Percentiles rank a stretch among this genome's conserved stretches.
phyloP scores from a whole-genome alignment of 2,797 vertebrate genomes.

The Choloepus didactylus region DNA sequence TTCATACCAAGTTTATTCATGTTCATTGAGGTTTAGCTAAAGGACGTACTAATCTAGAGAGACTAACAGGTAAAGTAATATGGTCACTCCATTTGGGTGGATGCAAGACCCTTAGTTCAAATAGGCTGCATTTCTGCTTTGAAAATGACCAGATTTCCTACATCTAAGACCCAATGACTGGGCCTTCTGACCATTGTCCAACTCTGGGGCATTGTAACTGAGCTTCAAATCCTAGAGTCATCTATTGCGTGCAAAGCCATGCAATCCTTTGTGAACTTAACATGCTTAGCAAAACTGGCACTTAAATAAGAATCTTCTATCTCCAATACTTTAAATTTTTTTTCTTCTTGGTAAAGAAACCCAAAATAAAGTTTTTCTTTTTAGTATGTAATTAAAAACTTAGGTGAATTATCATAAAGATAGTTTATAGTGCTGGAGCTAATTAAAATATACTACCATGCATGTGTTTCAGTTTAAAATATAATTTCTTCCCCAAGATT shows the following conservation, averaged over 20 bases:
- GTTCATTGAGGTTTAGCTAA: neutral
- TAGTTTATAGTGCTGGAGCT: neutral
- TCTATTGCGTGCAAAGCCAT: neutral
- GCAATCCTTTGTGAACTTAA: neutral
- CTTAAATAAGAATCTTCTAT: slow-evolving; percentile 8
- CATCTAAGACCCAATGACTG: neutral
- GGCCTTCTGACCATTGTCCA: neutral
- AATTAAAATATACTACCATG: neutral
- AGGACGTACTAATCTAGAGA: neutral
- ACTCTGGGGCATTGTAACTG: neutral
- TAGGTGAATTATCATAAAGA: neutral
- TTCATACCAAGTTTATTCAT: neutral
- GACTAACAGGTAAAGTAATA: neutral
- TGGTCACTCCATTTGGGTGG: neutral
- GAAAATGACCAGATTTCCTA: neutral
- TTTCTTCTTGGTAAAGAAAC: neutral
- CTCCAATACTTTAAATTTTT: neutral
- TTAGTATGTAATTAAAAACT: neutral
- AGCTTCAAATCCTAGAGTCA: neutral
- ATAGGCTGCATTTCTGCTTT: neutral
- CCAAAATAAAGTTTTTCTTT: neutral
- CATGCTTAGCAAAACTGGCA: slow-evolving; percentile 34
- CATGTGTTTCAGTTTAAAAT: neutral
- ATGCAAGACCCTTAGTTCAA: neutral
- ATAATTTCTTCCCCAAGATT: neutral